Evolutionary conservation across 1,140 invertebrate genomes (phyloP), one percentile per base, ranked within the genome.

Genomic region (Helicoverpa armigera): DNA sequence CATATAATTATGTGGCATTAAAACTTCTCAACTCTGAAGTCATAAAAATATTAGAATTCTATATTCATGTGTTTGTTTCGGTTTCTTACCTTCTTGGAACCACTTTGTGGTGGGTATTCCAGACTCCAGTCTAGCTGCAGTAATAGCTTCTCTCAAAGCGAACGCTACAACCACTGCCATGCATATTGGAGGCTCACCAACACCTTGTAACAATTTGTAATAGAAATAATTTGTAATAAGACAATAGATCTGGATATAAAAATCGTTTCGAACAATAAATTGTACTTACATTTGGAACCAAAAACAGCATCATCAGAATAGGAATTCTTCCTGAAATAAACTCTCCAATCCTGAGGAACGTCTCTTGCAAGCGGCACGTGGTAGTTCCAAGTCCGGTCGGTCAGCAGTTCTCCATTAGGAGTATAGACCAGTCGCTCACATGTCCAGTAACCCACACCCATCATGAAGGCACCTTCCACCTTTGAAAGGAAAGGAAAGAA

Each of bases 391-490:
- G 97, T 97, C 80, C 97, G 95, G 85, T 97, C 96, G 31, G 97
- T 98, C 0, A 97, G 92, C 13, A 97, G 92, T 81, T 95, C 91
- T 48, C 97, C 97, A 76, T 96, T 96, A 97, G 72, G 14, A 18
- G 16, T 3, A 10, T 58, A 74, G 7, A 74, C 72, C 9, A 74
- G 54, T 3, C 35, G 95, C 90, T 98, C 98, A 3, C 92, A 95
- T 0, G 97, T 96, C 96, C 96, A 98, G 85, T 97, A 97, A 5
- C 98, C 98, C 13, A 98, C 85, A 5, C 97, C 97, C 98, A 98
- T 98, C 1, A 98, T 94, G 88, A 98, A 98, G 1, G 97, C 95
- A 82, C 79, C 60, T 35, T 63, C 60, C 13, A 63, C 23, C 60
- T 63, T 14, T 7, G 13, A 31, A 14, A 13, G 13, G 13, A 35